Evolutionary conservation across 2,888 invertebrate genomes (phyloP), one percentile per base, ranked within the genome.

Genomic region (Drosophila parthenogenetica): DNA sequence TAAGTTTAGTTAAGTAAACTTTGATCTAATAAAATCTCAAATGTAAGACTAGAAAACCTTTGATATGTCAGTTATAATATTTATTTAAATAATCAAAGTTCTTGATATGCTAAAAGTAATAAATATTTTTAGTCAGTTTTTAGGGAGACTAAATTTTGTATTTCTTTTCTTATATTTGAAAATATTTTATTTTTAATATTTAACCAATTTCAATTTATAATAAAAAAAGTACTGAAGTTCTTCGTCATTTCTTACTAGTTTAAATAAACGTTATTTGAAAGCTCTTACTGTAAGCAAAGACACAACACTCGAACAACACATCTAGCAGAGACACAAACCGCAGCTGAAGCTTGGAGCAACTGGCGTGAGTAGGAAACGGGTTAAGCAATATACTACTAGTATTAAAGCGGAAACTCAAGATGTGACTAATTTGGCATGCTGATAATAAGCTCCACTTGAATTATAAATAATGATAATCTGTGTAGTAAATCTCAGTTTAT

Each of bases 261-360:
- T 40, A 11, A 40, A 40, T 32, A 2, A 10, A 1, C 29, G n/a
- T 32, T 54, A 19, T 17, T 7, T 32, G 0, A 42, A 37, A 37
- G 14, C 37, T 5, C 5, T 32, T 2, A 13, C 13, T 11, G 22
- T 2, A 17, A 59, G 45, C 49, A 8, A 11, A 29, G 49, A 60
- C 59, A 37, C 42, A n/a, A 22, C 17, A 4, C 29, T 32, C 37
- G 11, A 8, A 2, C 0, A 2, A 17, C 42, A 35, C 53, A 69
- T 50, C 75, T 58, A 72, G 58, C 14, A n/a, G 5, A 40, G 69
- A 75, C 69, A 69, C 19, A 7, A 69, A 50, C 69, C 22, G 37
- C n/a, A 16, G 5, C 19, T 14, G 17, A 42, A 42, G 29, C 42
- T 25, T 51, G 32, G 0, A 5, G 5, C 32, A 13, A 17, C 32